Base-by-base conservation (phyloP, 1,140 invertebrate genomes). In the Cherax quadricarinatus region DNA sequence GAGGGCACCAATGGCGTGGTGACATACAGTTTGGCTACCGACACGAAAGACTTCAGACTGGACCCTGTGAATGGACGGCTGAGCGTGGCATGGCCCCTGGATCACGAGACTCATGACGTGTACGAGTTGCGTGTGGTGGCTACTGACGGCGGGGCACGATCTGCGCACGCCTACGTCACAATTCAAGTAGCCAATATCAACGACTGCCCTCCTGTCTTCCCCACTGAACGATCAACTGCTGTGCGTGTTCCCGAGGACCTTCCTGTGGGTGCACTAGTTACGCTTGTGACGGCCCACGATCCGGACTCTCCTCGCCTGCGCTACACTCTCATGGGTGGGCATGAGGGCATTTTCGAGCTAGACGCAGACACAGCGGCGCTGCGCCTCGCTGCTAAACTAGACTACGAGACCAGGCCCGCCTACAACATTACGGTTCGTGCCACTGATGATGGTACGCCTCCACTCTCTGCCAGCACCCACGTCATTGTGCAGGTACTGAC, bases 231-330 rank as follows among this genome's bases (percentile, higher is more conserved):
- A 66, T 75, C 93, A 2, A 51, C 90, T 24, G 94, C 94, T 41
- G 97, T 98, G 5, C 98, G 98, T 94, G 96, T 98, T 0, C 96
- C 98, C 0, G 98, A 99, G 95, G 98, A 99, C 95, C 96, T 99
- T 60, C 98, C 98, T 0, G 95, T 97, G 2, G 98, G 98, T 87
- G 97, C 97, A 62, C 97, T 98, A 0, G 97, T 99, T 0, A 98
- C 97, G 21, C 95, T 95, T 2, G 94, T 96, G 24, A 94, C 95
- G 41, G 98, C 98, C 0, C 97, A 96, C 7, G 98, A 99, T 95
- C 97, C 97, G 0, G 98, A 99, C 95, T 95, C 97, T 57, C 98
- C 97, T 0, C 95, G 96, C 0, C 98, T 97, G 86, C 95, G 94
- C 10, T 96, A 98, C 95, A 96, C 96, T 0, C 95, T 98, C 48